Evolutionary conservation across 2,888 invertebrate genomes (phyloP).

Genomic region (Eucriotettix oculatus): DNA sequence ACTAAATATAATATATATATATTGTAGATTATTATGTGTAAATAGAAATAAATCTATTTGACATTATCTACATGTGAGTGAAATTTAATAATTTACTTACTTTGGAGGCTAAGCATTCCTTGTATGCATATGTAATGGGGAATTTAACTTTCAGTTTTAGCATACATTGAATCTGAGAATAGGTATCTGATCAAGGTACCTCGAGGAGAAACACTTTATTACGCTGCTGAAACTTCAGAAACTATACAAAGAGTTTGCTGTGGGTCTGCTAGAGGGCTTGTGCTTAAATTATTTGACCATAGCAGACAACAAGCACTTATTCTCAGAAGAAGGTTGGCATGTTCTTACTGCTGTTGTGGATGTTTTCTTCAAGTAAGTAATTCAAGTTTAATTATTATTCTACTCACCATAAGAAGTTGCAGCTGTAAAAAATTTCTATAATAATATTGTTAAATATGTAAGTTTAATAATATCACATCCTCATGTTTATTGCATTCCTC

Average conservation of each 20-base stretch:
- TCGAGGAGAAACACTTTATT: slow-evolving; percentile 55
- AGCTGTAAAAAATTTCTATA: no score
- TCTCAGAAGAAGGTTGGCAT: slow-evolving; percentile 48
- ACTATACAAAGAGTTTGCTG: slow-evolving; percentile 47
- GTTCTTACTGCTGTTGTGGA: slow-evolving; percentile 52
- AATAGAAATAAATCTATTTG: no score
- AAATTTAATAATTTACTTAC: no score
- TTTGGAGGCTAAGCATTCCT: no score
- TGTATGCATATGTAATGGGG: no score
- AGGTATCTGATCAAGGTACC: slow-evolving; percentile 56
- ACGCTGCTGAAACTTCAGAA: slow-evolving; percentile 50
- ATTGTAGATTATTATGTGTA: no score
- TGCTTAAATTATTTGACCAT: slow-evolving; percentile 65
- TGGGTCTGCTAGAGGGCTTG: slow-evolving; percentile 56
- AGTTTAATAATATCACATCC: no score
- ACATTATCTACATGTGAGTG: no score
- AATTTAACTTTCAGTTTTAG: slow-evolving; percentile 29
- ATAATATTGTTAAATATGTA: no score
- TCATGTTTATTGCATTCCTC: no score
- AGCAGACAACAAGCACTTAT: slow-evolving; percentile 69
- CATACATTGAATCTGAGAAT: slow-evolving; percentile 48
- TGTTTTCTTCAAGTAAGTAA: slow-evolving; percentile 48
- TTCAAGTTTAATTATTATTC: neutral
- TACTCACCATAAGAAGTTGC: no score
- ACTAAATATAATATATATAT: no score